A percentile compares a stretch with the other conserved stretches of the same genome.
phyloP scores from a whole-genome alignment of 1,140 invertebrate genomes.

The Oscheius sp. region DNA sequence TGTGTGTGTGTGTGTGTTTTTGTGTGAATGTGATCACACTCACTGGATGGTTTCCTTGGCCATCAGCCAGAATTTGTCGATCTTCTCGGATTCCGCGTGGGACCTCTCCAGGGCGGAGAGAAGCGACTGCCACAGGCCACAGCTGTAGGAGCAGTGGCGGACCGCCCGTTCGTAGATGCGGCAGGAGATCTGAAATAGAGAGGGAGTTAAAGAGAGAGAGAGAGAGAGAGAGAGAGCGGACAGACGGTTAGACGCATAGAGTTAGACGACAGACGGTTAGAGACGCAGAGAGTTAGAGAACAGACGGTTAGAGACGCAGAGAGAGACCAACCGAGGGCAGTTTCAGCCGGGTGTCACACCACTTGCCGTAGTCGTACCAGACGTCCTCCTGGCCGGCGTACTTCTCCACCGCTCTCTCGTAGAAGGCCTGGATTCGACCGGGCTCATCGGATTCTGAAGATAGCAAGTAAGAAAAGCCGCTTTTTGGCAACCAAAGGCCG shows the following conservation, averaged over 20 bases:
- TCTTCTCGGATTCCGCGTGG: conserved; percentile 2
- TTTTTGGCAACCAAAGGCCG: not conserved
- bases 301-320: not conserved
- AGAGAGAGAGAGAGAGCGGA: not conserved
- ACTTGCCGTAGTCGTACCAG: conserved; percentile 18
- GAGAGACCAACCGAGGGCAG: conserved; percentile 25
- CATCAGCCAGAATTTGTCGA: conserved; percentile 22
- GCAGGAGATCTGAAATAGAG: conserved; percentile 13
- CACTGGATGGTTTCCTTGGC: conserved; percentile 19
- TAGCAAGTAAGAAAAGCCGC: not conserved
- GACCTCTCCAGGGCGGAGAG: conserved; percentile 28
- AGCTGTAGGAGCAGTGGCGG: conserved; percentile 10
- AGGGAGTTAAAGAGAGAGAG: not conserved
- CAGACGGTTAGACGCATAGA: not conserved
- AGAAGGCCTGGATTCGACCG: not conserved
- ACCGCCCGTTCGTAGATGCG: conserved; percentile 29
- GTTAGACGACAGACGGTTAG: not conserved
- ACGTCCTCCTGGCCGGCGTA: not conserved
- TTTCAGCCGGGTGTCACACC: conserved; percentile 25
- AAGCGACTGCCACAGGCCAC: conserved; percentile 21
- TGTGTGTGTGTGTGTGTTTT: no score
- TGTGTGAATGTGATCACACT: not conserved
- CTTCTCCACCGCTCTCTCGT: conserved; percentile 18
- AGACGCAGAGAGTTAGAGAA: not conserved
- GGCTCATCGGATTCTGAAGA: conserved; percentile 7